phyloP scores from a whole-genome alignment of 23 tunicate genomes.

The Phallusia fumigata region DNA sequence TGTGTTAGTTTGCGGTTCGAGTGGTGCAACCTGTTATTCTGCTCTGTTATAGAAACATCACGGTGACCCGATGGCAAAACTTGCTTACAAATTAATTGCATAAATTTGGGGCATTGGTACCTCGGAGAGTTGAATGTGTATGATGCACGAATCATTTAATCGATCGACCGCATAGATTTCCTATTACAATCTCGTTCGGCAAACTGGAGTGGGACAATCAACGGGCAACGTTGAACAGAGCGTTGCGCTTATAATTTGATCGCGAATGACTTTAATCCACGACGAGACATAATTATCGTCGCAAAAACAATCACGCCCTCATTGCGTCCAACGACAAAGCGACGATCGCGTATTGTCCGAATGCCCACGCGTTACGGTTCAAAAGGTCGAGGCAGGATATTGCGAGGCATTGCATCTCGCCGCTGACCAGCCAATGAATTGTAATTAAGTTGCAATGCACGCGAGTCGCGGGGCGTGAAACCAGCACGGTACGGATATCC shows the following conservation, averaged over 20 bases:
- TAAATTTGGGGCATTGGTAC: too few species aligned
- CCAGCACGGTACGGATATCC: constrained; percentile 10
- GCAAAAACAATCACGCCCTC: too few species aligned
- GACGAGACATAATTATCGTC: background rate
- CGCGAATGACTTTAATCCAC: background rate
- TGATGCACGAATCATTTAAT: background rate
- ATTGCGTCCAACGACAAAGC: background rate
- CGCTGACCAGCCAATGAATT: background rate
- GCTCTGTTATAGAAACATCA: too few species aligned
- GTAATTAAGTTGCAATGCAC: constrained; percentile 5
- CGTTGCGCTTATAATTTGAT: constrained; percentile 5
- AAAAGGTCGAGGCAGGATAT: constrained; percentile 7
- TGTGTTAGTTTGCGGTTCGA: too few species aligned
- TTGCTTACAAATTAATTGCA: too few species aligned
- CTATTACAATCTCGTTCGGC: background rate
- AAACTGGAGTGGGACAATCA: background rate
- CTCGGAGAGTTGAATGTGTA: too few species aligned
- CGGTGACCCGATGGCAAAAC: too few species aligned
- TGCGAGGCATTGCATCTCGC: background rate
- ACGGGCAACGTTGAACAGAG: background rate
- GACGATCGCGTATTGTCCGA: background rate
- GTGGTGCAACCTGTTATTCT: too few species aligned
- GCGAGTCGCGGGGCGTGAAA: background rate
- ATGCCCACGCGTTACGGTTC: background rate
- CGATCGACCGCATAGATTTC: background rate